A percentile compares a stretch with the other conserved stretches of the same genome.
phyloP scores from a whole-genome alignment of 2,797 vertebrate species.

The Enteromius anoplus region DNA sequence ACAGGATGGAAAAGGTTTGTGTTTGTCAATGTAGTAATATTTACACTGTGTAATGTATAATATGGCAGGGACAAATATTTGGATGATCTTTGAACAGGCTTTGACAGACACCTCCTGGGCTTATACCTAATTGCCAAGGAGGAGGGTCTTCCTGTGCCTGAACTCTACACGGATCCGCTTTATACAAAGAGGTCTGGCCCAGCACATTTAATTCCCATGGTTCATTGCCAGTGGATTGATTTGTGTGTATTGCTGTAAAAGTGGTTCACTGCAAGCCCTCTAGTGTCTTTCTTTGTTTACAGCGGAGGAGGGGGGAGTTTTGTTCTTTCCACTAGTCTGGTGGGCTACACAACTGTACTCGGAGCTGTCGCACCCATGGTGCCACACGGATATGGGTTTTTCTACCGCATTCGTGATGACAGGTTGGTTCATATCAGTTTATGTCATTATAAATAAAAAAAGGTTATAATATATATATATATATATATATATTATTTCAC shows the following conservation, averaged over 20 bases:
- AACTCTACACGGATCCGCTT: slow-evolving; percentile 87
- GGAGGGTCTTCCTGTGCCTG: slow-evolving; percentile 83
- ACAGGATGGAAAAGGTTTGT: slow-evolving; percentile 86
- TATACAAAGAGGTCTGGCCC: slow-evolving; percentile 85
- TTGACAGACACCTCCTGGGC: slow-evolving; percentile 94
- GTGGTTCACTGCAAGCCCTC: not conserved
- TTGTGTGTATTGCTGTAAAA: not conserved
- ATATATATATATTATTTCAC: too few relatives aligned
- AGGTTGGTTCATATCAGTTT: slow-evolving; percentile 75
- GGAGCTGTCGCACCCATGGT: slow-evolving; percentile 90
- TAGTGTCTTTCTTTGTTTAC: slow-evolving; percentile 45
- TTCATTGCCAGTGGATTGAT: not conserved
- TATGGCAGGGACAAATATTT: not conserved
- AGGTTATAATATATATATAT: too few relatives aligned
- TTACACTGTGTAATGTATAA: not conserved
- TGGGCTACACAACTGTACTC: slow-evolving; percentile 85
- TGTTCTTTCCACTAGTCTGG: slow-evolving; percentile 90
- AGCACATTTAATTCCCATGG: not conserved
- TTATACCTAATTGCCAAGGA: slow-evolving; percentile 88
- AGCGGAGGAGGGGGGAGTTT: slow-evolving; percentile 98
- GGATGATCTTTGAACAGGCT: slow-evolving; percentile 75
- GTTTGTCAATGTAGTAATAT: not conserved
- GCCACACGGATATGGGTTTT: slow-evolving; percentile 89
- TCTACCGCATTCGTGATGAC: slow-evolving; percentile 94
- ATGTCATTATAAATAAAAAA: not conserved